A percentile compares a stretch with the other conserved stretches of the same genome.
phyloP scores from a whole-genome alignment of 2,888 invertebrate genomes.

The Drosophila infuscata region DNA sequence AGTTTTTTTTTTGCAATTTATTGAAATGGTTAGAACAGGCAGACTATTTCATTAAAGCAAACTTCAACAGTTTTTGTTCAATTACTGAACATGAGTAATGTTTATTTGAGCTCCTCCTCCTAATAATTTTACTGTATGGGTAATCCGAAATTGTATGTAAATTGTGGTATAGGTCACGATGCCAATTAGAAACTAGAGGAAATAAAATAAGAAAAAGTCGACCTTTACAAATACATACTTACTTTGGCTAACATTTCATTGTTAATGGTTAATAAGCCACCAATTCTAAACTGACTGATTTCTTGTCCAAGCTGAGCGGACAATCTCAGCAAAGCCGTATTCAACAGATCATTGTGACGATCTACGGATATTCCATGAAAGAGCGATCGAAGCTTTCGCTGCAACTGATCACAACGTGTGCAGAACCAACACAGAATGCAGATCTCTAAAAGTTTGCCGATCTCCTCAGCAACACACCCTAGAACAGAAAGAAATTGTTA shows the following conservation, averaged over 20 bases:
- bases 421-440: conserved; percentile 55
- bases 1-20: background rate
- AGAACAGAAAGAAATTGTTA: background rate
- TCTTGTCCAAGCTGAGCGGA: conserved; percentile 64
- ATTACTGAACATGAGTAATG: background rate
- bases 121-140: conserved; percentile 8
- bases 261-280: conserved; percentile 57
- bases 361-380: conserved; percentile 37
- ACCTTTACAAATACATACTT: background rate
- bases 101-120: background rate
- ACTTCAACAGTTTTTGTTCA: background rate
- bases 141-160: conserved; percentile 57
- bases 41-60: background rate
- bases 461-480: conserved; percentile 38
- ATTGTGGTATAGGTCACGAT: conserved; percentile 17
- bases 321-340: conserved; percentile 40
- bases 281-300: conserved; percentile 44
- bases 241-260: conserved; percentile 61
- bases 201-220: no score
- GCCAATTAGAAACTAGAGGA: conserved; percentile 11
- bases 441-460: conserved; percentile 28
- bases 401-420: conserved; percentile 51
- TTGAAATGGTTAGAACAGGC: background rate
- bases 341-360: conserved; percentile 49
- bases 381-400: conserved; percentile 34